Evolutionary conservation across 1,140 invertebrate genomes (phyloP), one percentile per base, ranked within the genome.

Genomic region (Drosophila seguyi): DNA sequence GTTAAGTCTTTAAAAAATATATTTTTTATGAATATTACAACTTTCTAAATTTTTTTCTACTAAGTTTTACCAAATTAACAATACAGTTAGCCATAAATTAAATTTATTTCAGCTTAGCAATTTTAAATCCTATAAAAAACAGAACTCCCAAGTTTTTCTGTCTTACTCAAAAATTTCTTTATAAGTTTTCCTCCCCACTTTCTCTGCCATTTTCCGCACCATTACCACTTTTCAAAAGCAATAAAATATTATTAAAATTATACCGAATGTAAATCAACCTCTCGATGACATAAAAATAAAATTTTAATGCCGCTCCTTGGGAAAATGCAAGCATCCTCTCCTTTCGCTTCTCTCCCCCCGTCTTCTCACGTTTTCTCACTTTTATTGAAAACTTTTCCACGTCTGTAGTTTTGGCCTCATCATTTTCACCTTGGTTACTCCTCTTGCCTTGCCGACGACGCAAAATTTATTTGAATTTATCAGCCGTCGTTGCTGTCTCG

Each of bases 221-320:
- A 84, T 90, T 88, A 84, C 81, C 79, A 75, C 77, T 73, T 90
- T 81, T 78, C 67, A 63, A 84, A 84, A 81, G 90, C 72, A 86
- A 91, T 91, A 90, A 91, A 91, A 91, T 90, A 84, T 91, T 91
- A 91, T 91, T 91, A 91, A 91, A 91, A 91, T 91, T 75, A 91
- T 86, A 73, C 76, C 44, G 65, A 79, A 78, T 88, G 90, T 92
- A 92, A 92, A 92, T 92, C 90, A 92, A 74, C 90, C 81, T 81
- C 90, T 91, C 86, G 86, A 92, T 92, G 90, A 85, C 90, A 92
- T 92, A 92, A 92, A 92, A 90, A 92, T 92, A 90, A 92, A 92
- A 92, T 92, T 92, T 92, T 92, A 92, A 92, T 92, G 86, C 81
- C 53, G 44, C 60, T 53, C 44, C 45, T 42, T 45, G 73, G 39